Evolutionary conservation across 2,797 vertebrate species (phyloP).

Genomic region (Selene dorsalis): DNA sequence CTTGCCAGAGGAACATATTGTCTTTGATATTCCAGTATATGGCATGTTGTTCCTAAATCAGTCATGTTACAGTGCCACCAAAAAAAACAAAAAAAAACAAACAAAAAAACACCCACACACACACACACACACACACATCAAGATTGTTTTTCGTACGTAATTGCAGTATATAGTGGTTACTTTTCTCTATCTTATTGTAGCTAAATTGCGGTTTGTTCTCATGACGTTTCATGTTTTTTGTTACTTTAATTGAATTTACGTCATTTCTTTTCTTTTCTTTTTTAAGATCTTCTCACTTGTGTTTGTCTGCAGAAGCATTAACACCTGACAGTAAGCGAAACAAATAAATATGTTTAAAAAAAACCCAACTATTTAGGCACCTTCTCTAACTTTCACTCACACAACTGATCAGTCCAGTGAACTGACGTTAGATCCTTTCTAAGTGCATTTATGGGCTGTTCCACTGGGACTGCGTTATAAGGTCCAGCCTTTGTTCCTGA

Average conservation of each 20-base stretch:
- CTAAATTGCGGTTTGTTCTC: conserved; percentile 69
- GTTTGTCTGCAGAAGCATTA: conserved; percentile 70
- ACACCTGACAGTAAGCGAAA: conserved; percentile 66
- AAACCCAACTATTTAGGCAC: conserved; percentile 65
- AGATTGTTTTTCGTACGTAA: conserved; percentile 64
- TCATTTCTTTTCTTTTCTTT: conserved; percentile 1
- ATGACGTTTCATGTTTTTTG: conserved; percentile 49
- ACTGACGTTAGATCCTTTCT: conserved; percentile 57
- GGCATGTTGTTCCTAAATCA: conserved; percentile 80
- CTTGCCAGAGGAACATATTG: conserved; percentile 76
- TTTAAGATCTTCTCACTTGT: conserved; percentile 54
- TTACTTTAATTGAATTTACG: conserved; percentile 48
- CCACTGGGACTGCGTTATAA: conserved; percentile 57
- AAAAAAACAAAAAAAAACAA: conserved; percentile 53
- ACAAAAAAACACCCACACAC: neutral
- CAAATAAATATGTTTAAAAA: conserved; percentile 39
- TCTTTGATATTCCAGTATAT: conserved; percentile 78
- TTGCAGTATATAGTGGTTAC: conserved; percentile 70
- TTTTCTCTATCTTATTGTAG: conserved; percentile 67
- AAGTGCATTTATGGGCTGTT: conserved; percentile 69
- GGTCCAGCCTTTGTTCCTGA: conserved; percentile 48
- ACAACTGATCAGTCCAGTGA: conserved; percentile 51
- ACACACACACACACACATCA: conserved; percentile 57
- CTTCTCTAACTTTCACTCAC: conserved; percentile 62
- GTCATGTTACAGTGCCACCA: conserved; percentile 75